Evolutionary conservation across 1,140 invertebrate species (phyloP), one percentile per base, ranked within the genome.

Genomic region (Leptestheria dahalacensis): DNA sequence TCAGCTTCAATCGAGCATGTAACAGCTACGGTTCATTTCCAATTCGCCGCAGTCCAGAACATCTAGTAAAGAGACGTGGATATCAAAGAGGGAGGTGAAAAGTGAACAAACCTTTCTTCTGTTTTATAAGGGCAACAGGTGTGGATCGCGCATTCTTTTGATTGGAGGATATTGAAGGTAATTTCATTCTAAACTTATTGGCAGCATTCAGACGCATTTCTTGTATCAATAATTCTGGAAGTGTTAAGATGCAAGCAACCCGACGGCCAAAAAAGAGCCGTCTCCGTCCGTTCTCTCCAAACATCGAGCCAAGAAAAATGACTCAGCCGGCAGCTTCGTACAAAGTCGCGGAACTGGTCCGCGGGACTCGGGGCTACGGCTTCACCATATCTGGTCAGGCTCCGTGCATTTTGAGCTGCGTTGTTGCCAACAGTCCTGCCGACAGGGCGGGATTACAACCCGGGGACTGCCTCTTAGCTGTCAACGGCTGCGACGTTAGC

Each of bases 331-430:
- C 53, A 55, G 26, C 53, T 6, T 26, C 53, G 26, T 55, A 55
- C 29, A 49, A 50, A 21, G 58, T 60, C 28, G 86, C 95, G 20
- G 88, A 95, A 67, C 80, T 96, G 9, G 76, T 80, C 0, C 77
- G 91, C 58, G 88, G 91, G 1, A 77, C 81, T 60, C 86, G 87
- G 66, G 90, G 89, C 9, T 93, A 88, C 71, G 90, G 90, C 6
- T 93, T 93, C 67, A 93, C 90, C 12, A 91, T 93, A 64, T 91
- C 89, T n/a, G 90, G 90, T 0, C 88, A 94, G 66, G 85, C 88
- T 65, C 90, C 90, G 0, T 92, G 89, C 70, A 84, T 91, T 64
- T 74, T 94, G 11, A 89, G 88, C 65, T 90, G 86, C 70, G 91
- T 92, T 65, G 87, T 90, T 1, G 74, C 78, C 61, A 83, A 84